A percentile compares a stretch with the other conserved stretches of the same genome.
These are phyloP conservation scores for Spea bombifrons DNA, from an alignment of 2,113 vertebrate species.

Conservation along the genomic window DNA sequence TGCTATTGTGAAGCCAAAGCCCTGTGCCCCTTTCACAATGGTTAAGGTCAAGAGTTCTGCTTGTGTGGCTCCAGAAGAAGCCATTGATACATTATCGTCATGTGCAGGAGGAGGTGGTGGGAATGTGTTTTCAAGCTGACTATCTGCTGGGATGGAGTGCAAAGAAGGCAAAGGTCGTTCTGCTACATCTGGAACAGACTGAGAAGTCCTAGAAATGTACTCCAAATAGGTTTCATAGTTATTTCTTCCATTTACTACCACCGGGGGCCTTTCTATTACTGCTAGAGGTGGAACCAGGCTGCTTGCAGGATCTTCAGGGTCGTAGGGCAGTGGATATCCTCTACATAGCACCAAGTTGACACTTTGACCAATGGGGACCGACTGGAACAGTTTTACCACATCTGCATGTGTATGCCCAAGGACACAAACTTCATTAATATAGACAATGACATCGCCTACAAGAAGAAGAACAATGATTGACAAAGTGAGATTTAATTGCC, in stretches of 20 bases:
- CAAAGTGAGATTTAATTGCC: constrained; percentile 61
- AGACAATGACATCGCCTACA: constrained; percentile 96
- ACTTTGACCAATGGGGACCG: constrained; percentile 94
- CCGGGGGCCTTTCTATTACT: constrained; percentile 89
- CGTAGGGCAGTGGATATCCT: constrained; percentile 93
- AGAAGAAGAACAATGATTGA: constrained; percentile 61
- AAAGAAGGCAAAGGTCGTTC: constrained; percentile 78
- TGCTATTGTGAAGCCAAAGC: constrained; percentile 97
- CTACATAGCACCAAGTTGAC: constrained; percentile 94
- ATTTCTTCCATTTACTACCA: constrained; percentile 88
- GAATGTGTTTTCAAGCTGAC: constrained; percentile 89
- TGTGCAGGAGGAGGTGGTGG: constrained; percentile 78
- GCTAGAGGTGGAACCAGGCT: constrained; percentile 88
- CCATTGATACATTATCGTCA: constrained; percentile 95
- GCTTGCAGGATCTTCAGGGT: constrained; percentile 86
- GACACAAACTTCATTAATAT: constrained; percentile 97
- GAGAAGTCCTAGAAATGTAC: constrained; percentile 91
- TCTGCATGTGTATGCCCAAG: constrained; percentile 97
- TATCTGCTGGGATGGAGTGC: constrained; percentile 82
- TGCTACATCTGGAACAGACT: constrained; percentile 83
- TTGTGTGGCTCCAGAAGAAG: constrained; percentile 89
- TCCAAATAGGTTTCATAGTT: constrained; percentile 97
- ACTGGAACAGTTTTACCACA: constrained; percentile 98
- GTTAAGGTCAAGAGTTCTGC: constrained; percentile 92
- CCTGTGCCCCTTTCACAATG: constrained; percentile 95